A percentile compares a stretch with the other conserved stretches of the same genome.
phyloP scores from a whole-genome alignment of 2,113 vertebrate genomes.

The Gnathonemus echidnorhynchus region DNA sequence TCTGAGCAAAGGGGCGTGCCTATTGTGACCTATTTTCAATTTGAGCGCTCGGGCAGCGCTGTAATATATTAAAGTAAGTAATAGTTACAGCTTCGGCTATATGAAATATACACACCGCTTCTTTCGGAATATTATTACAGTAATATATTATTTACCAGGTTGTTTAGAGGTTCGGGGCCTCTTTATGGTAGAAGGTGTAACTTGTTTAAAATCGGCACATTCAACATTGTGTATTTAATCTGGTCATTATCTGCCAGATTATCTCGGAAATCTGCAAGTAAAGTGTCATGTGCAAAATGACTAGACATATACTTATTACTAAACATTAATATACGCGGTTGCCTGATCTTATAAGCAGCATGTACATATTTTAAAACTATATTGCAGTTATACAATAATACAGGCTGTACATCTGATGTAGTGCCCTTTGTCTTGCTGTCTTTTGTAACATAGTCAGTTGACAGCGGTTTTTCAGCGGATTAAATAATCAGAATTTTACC shows the following conservation, averaged over 20 bases:
- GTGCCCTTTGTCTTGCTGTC: not conserved
- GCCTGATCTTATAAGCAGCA: not conserved
- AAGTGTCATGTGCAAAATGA: not conserved
- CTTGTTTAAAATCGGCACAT: not conserved
- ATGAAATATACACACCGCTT: not conserved
- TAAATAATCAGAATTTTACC: not conserved
- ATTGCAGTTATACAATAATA: not conserved
- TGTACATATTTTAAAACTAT: not conserved
- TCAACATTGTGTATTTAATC: not conserved
- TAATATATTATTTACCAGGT: not conserved
- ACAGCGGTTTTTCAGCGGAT: not conserved
- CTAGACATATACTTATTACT: not conserved
- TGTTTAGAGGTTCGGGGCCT: not conserved
- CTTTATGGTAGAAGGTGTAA: not conserved
- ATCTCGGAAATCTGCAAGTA: not conserved
- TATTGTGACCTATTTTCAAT: not conserved
- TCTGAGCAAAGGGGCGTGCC: constrained; percentile 7
- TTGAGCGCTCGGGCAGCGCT: constrained; percentile 1
- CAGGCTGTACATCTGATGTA: not conserved
- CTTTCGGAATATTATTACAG: not conserved
- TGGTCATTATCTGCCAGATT: not conserved
- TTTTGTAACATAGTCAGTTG: not conserved
- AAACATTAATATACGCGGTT: not conserved
- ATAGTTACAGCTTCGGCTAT: not conserved
- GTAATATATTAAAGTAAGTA: not conserved